Evolutionary conservation across 1,140 invertebrate species (phyloP).

Genomic region (Drosophila repletoides): DNA sequence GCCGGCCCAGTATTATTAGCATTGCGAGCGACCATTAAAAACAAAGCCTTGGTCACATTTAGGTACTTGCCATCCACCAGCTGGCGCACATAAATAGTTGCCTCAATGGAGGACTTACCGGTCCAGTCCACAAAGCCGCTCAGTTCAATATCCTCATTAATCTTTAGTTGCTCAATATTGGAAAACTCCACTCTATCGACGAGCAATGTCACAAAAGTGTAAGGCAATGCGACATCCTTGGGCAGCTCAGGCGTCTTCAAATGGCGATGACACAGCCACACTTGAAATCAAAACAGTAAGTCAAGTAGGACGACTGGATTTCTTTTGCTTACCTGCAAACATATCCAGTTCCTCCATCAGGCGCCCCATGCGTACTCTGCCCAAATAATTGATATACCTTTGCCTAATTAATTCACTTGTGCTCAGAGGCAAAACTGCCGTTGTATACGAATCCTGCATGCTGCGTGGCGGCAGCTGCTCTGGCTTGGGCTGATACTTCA

Average conservation of each 20-base stretch:
- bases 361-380: slow-evolving; percentile 87
- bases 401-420: slow-evolving; percentile 85
- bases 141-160: slow-evolving; percentile 87
- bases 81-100: slow-evolving; percentile 88
- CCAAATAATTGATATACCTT: slow-evolving; percentile 87
- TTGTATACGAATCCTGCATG: slow-evolving; percentile 87
- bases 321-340: slow-evolving; percentile 85
- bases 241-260: slow-evolving; percentile 85
- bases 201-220: slow-evolving; percentile 89
- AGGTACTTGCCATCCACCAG: slow-evolving; percentile 84
- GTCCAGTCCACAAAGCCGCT: slow-evolving; percentile 90
- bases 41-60: slow-evolving; percentile 86
- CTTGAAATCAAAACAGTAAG: slow-evolving; percentile 19
- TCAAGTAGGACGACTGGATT: background rate
- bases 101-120: slow-evolving; percentile 88
- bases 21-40: slow-evolving; percentile 90
- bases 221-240: slow-evolving; percentile 84
- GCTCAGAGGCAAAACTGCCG: slow-evolving; percentile 87
- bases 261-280: slow-evolving; percentile 87
- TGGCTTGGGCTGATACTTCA: slow-evolving; percentile 63
- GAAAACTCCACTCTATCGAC: slow-evolving; percentile 88
- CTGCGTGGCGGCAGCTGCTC: slow-evolving; percentile 82
- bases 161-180: slow-evolving; percentile 82
- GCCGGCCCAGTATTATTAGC: slow-evolving; percentile 86
- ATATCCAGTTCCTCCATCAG: slow-evolving; percentile 91